These are phyloP conservation scores for Yponomeuta cagnagella DNA, from an alignment of 2,888 invertebrate genomes.

Conservation along the genomic window DNA sequence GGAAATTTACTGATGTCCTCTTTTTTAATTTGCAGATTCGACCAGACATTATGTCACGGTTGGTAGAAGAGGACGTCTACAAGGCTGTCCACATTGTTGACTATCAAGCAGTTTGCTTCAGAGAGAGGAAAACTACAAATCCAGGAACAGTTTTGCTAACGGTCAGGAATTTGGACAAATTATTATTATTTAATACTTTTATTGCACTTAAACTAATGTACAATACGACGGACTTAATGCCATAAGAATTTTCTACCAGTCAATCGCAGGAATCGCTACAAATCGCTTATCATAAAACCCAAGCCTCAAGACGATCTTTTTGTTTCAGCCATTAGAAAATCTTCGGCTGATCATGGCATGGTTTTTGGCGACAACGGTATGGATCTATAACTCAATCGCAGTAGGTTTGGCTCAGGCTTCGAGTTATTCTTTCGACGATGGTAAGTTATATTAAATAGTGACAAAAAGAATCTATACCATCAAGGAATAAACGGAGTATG, in stretches of 20 bases:
- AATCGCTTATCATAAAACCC: background rate
- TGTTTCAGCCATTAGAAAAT: conserved; percentile 75
- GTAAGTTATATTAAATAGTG: conserved; percentile 35
- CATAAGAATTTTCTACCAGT: too few relatives aligned
- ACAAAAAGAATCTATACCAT: background rate
- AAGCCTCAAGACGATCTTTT: background rate
- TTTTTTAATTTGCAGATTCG: conserved; percentile 53
- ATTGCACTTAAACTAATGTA: too few relatives aligned
- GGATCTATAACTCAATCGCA: conserved; percentile 75
- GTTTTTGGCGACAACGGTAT: conserved; percentile 73
- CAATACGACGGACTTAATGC: too few relatives aligned
- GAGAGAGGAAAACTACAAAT: conserved; percentile 78
- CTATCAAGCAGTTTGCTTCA: conserved; percentile 93
- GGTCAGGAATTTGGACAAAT: conserved; percentile 52
- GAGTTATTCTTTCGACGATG: conserved; percentile 60
- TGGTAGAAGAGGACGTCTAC: conserved; percentile 85
- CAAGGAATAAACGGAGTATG: background rate
- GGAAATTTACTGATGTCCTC: background rate
- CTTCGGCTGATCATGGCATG: conserved; percentile 74
- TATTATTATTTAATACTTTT: too few relatives aligned
- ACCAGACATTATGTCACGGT: conserved; percentile 83
- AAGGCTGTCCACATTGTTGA: conserved; percentile 85
- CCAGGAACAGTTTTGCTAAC: conserved; percentile 76
- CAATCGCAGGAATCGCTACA: too few relatives aligned
- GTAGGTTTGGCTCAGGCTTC: conserved; percentile 67